Evolutionary conservation across 1,140 invertebrate species (phyloP).

Genomic region (Ctenoplectra terminalis): DNA sequence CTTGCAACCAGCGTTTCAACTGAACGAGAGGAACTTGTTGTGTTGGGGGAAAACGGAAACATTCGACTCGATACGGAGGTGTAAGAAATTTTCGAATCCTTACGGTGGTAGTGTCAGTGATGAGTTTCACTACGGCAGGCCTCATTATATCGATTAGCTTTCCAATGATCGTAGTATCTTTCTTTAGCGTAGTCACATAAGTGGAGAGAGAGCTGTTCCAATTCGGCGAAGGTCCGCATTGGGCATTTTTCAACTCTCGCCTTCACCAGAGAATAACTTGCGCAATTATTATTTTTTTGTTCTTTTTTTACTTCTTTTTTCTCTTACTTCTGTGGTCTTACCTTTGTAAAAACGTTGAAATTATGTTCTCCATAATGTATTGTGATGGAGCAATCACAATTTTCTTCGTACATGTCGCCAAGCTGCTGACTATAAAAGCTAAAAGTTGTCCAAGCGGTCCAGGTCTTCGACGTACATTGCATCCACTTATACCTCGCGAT

Average conservation of each 20-base stretch:
- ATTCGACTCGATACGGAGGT: neutral
- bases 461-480: constrained; percentile 63
- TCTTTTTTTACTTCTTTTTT: neutral
- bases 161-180: constrained; percentile 70
- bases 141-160: constrained; percentile 73
- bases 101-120: constrained; percentile 74
- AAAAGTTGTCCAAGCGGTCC: constrained; percentile 72
- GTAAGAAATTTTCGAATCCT: constrained; percentile 26
- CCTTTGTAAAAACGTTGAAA: constrained; percentile 66
- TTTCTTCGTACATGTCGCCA: constrained; percentile 69
- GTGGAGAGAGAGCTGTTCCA: constrained; percentile 66
- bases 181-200: constrained; percentile 56
- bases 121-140: constrained; percentile 73
- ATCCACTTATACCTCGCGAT: constrained; percentile 52
- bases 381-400: constrained; percentile 70
- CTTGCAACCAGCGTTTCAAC: constrained; percentile 77
- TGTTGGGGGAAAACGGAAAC: neutral
- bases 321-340: constrained; percentile 13
- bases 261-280: constrained; percentile 24
- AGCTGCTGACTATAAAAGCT: constrained; percentile 67
- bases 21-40: constrained; percentile 45
- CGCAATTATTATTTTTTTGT: neutral
- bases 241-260: constrained; percentile 59
- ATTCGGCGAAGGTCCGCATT: constrained; percentile 66
- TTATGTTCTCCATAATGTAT: constrained; percentile 67